Evolutionary conservation across 1,140 invertebrate genomes (phyloP).

Genomic region (Eriosoma lanigerum): DNA sequence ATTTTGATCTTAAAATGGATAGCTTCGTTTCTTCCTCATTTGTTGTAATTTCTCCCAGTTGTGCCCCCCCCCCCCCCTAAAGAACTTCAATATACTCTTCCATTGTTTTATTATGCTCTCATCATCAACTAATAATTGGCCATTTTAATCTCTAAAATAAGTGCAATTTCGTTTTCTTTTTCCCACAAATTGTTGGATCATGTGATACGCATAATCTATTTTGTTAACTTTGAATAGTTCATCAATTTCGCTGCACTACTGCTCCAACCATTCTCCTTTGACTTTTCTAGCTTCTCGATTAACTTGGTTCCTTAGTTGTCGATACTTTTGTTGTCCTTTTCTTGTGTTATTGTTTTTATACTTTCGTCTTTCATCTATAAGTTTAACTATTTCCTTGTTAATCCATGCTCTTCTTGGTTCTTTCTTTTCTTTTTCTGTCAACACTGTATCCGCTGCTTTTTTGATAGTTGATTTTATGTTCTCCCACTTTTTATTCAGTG

Average conservation of each 20-base stretch:
- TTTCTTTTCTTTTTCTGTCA: too few relatives aligned
- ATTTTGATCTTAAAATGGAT: too few relatives aligned
- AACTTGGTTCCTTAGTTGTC: too few relatives aligned
- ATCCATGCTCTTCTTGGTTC: too few relatives aligned
- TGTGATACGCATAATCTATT: too few relatives aligned
- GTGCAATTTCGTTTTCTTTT: constrained; percentile 4
- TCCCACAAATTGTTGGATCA: neutral
- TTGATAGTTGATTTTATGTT: neutral
- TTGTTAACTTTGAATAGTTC: too few relatives aligned
- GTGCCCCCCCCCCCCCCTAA: neutral
- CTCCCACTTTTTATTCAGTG: neutral
- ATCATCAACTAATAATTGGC: neutral
- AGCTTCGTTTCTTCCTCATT: neutral
- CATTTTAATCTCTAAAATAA: neutral
- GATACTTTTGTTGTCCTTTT: too few relatives aligned
- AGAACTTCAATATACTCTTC: neutral
- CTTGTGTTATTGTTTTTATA: too few relatives aligned
- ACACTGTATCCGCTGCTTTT: neutral
- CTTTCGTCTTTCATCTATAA: too few relatives aligned
- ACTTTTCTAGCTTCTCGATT: neutral
- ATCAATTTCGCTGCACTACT: too few relatives aligned
- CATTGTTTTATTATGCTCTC: neutral
- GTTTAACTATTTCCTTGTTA: too few relatives aligned
- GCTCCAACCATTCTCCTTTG: neutral
- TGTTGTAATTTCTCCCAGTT: neutral